Evolutionary conservation across 2,797 vertebrate genomes (phyloP).

Genomic region (Naso thynnoides): DNA sequence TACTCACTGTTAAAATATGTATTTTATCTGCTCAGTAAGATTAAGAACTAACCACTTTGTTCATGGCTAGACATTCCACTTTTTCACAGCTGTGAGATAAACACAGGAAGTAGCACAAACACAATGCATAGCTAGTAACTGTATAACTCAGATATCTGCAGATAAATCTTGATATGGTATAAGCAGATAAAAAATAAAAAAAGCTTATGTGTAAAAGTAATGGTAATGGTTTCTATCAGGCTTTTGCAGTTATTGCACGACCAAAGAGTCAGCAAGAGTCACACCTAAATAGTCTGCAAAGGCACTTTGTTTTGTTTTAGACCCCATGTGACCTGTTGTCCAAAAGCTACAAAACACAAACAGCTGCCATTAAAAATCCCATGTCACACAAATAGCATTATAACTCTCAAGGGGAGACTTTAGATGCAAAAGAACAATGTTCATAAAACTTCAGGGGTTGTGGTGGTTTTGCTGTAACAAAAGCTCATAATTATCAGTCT

Average conservation of each 20-base stretch:
- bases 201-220: slow-evolving; percentile 11
- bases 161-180: slow-evolving; percentile 29
- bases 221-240: slow-evolving; percentile 11
- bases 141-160: slow-evolving; percentile 22
- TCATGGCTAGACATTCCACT: slow-evolving; percentile 22
- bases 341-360: slow-evolving; percentile 49
- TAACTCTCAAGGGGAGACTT: slow-evolving; percentile 14
- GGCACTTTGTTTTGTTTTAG: slow-evolving; percentile 14
- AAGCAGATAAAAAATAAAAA: slow-evolving; percentile 31
- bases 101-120: slow-evolving; percentile 40
- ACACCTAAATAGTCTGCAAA: slow-evolving; percentile 19
- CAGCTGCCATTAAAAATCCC: slow-evolving; percentile 27
- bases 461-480: neutral
- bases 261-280: slow-evolving; percentile 5
- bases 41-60: slow-evolving; percentile 34
- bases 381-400: slow-evolving; percentile 13
- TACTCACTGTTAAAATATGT: slow-evolving; percentile 53
- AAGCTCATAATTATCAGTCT: neutral
- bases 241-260: slow-evolving; percentile 22
- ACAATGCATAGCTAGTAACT: slow-evolving; percentile 27
- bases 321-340: slow-evolving; percentile 13
- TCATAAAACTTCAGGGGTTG: neutral
- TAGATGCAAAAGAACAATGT: slow-evolving; percentile 1
- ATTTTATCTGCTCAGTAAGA: slow-evolving; percentile 51
- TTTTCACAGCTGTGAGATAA: slow-evolving; percentile 55